These are phyloP conservation scores for Oceanodroma tethys DNA, from an alignment of 2,113 vertebrate species.

Conservation along the genomic window DNA sequence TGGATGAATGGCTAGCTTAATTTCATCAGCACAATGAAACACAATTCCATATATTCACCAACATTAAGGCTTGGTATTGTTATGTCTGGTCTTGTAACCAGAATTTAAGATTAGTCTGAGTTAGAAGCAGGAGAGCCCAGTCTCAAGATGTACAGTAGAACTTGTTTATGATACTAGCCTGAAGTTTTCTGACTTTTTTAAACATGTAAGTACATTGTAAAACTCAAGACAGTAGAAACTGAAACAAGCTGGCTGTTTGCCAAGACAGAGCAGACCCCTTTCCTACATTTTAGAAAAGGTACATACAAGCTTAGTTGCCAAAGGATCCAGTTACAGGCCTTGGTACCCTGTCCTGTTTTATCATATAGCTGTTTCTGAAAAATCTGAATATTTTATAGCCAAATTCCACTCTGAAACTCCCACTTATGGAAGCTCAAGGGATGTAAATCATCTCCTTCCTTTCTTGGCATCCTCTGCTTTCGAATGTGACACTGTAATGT, in stretches of 20 bases:
- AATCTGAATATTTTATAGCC: neutral
- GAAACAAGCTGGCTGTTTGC: neutral
- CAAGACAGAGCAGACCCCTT: neutral
- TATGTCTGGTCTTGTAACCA: neutral
- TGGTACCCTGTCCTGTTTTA: neutral
- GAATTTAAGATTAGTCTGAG: neutral
- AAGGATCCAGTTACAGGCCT: neutral
- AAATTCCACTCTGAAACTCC: neutral
- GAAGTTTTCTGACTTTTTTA: neutral
- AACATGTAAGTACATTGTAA: neutral
- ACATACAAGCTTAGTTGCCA: neutral
- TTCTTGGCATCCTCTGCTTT: neutral
- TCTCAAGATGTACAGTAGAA: neutral
- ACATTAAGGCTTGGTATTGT: neutral
- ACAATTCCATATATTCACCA: neutral
- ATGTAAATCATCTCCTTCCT: neutral
- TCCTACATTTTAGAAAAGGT: neutral
- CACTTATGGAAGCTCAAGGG: neutral
- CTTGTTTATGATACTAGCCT: neutral
- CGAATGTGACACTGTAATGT: neutral
- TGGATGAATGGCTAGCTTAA: neutral
- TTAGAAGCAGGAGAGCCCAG: neutral
- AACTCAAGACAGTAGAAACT: neutral
- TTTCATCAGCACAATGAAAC: neutral
- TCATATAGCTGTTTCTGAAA: neutral